Percentiles rank a stretch among this genome's conserved stretches.
phyloP scores from a whole-genome alignment of 2,113 vertebrate species.

The Hemichromis elongatus region DNA sequence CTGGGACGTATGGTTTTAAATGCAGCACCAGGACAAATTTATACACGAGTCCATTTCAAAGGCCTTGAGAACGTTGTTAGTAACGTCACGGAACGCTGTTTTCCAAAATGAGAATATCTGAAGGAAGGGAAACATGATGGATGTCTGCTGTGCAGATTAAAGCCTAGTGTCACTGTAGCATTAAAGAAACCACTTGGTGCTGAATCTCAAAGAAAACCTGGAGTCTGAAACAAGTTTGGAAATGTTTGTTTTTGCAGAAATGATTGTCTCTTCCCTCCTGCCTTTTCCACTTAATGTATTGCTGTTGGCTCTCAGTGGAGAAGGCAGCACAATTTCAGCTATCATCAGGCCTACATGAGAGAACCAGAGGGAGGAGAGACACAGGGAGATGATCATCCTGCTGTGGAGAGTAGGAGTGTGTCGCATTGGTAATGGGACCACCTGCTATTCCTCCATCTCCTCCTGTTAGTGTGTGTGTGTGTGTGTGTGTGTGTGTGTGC shows the following conservation, averaged over 20 bases:
- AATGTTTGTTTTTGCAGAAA: background rate
- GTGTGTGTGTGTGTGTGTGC: background rate
- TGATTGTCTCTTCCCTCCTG: background rate
- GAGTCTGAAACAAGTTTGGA: background rate
- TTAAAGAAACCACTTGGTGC: background rate
- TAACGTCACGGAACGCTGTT: fast-evolving
- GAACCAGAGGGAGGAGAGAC: background rate
- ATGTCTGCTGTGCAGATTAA: background rate
- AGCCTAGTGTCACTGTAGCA: background rate
- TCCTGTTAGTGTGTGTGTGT: background rate
- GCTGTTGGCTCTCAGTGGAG: background rate
- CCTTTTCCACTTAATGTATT: background rate
- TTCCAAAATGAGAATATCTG: background rate
- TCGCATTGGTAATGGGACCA: background rate
- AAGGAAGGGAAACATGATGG: background rate
- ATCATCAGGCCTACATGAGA: background rate
- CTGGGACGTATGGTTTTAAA: background rate
- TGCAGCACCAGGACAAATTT: background rate
- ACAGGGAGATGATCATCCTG: background rate
- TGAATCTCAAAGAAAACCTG: background rate
- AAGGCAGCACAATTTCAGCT: background rate
- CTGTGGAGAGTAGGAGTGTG: background rate
- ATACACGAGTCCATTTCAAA: background rate
- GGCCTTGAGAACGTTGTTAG: background rate
- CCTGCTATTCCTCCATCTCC: background rate